Conservation (phyloP, 2,113 vertebrate species). For the Chitala chitala region DNA sequence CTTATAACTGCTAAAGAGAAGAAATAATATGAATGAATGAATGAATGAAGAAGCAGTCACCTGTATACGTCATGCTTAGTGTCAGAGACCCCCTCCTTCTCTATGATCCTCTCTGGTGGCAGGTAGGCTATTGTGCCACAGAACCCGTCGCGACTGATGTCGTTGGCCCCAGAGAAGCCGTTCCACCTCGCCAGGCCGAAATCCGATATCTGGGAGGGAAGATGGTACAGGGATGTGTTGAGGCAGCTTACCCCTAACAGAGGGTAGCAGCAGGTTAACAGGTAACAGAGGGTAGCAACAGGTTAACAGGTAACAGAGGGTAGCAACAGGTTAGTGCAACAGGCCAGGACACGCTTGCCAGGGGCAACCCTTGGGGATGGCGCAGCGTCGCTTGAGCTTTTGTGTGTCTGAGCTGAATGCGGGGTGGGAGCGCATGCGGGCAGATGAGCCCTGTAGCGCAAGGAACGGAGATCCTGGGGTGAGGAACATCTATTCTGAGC, state of each 20-base stretch:
- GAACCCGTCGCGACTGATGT: constrained; percentile 91
- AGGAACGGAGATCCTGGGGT: background rate
- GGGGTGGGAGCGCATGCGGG: constrained; percentile 12
- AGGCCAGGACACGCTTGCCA: background rate
- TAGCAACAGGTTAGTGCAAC: background rate
- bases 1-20: background rate
- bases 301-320: background rate
- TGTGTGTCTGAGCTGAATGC: constrained; percentile 5
- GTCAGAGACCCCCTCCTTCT: constrained; percentile 88
- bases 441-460: constrained; percentile 4
- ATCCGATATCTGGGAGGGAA: constrained; percentile 79
- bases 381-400: background rate
- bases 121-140: constrained; percentile 95
- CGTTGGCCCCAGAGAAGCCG: constrained; percentile 81
- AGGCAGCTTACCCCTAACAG: background rate
- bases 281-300: background rate
- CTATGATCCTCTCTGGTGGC: constrained; percentile 89
- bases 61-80: constrained; percentile 97
- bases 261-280: background rate
- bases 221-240: background rate
- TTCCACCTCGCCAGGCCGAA: constrained; percentile 96
- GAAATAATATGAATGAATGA: background rate
- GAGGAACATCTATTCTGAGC: constrained; percentile 9
- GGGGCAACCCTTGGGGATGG: background rate
- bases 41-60: constrained; percentile 46